Percentiles rank a stretch among this genome's conserved stretches.
phyloP scores from a whole-genome alignment of 2,888 invertebrate species.

The Azorinus chamasolen region DNA sequence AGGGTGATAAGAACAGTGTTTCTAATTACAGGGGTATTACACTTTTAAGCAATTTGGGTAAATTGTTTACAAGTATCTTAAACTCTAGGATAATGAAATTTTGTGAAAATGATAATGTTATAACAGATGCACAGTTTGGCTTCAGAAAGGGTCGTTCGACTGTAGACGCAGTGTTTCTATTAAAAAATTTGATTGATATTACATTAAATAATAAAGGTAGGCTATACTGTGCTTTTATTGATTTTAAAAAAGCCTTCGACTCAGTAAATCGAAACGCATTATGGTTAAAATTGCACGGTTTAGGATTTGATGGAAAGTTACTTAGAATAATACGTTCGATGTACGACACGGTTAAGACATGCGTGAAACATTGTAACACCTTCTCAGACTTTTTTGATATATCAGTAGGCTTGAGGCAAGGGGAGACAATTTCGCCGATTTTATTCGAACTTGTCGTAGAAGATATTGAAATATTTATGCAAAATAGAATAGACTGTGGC shows the following conservation, averaged over 20 bases:
- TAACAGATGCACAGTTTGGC: conserved; percentile 42
- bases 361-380: not conserved
- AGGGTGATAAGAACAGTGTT: conserved; percentile 29
- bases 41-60: conserved; percentile 19
- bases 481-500: not conserved
- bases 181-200: not conserved
- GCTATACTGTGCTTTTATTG: conserved; percentile 27
- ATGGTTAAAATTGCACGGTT: no score
- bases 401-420: conserved; percentile 16
- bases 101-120: conserved; percentile 15
- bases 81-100: conserved; percentile 11
- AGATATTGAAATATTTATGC: conserved; percentile 10
- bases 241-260: conserved; percentile 17
- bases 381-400: conserved; percentile 17
- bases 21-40: conserved; percentile 49
- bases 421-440: conserved; percentile 14
- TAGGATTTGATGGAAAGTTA: no score
- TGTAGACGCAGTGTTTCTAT: conserved; percentile 26
- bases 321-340: not conserved
- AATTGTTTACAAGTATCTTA: conserved; percentile 38
- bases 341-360: not conserved
- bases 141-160: conserved; percentile 29
- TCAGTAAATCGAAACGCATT: no score
- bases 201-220: conserved; percentile 4
- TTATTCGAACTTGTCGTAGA: conserved; percentile 14